These are phyloP conservation scores for Daphoenositta chrysoptera DNA, from an alignment of 2,113 vertebrate species.

Conservation along the genomic window DNA sequence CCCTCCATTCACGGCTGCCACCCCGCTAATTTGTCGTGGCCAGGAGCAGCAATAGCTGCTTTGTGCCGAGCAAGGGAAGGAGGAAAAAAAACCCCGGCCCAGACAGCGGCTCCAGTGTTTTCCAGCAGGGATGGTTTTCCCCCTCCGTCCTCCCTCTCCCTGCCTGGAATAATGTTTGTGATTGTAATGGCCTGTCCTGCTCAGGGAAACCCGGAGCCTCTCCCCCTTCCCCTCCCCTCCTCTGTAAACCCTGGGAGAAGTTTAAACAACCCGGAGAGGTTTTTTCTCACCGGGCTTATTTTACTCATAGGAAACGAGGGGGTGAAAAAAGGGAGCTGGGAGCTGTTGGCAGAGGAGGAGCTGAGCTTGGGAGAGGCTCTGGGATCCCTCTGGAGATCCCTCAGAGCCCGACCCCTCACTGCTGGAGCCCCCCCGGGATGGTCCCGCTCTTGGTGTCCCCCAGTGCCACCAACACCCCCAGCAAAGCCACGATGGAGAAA, in stretches of 20 bases:
- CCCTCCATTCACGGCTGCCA: conserved; percentile 51
- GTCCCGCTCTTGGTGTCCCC: accelerated
- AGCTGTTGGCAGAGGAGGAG: neutral
- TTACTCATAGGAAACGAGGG: neutral
- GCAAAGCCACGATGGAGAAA: accelerated
- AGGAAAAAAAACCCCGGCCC: neutral
- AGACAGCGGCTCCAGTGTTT: conserved; percentile 62
- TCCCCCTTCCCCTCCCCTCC: conserved; percentile 24
- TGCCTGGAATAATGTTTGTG: conserved; percentile 54
- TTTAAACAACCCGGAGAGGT: neutral
- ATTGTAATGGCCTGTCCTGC: conserved; percentile 26
- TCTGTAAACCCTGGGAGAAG: conserved; percentile 44
- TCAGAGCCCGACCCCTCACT: accelerated
- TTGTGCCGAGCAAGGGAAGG: conserved; percentile 38
- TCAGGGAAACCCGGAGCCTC: conserved; percentile 11
- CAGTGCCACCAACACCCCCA: neutral
- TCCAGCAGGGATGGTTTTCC: conserved; percentile 24
- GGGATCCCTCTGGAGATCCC: neutral
- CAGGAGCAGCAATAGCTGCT: conserved; percentile 42
- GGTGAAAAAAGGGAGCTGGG: neutral
- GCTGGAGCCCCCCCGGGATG: neutral
- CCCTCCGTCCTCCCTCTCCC: neutral
- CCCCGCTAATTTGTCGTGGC: conserved; percentile 41
- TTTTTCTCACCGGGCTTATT: conserved; percentile 20
- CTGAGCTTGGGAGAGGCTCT: neutral